These are phyloP conservation scores for Cenopis cana DNA, from an alignment of 2,888 invertebrate genomes.

Conservation along the genomic window DNA sequence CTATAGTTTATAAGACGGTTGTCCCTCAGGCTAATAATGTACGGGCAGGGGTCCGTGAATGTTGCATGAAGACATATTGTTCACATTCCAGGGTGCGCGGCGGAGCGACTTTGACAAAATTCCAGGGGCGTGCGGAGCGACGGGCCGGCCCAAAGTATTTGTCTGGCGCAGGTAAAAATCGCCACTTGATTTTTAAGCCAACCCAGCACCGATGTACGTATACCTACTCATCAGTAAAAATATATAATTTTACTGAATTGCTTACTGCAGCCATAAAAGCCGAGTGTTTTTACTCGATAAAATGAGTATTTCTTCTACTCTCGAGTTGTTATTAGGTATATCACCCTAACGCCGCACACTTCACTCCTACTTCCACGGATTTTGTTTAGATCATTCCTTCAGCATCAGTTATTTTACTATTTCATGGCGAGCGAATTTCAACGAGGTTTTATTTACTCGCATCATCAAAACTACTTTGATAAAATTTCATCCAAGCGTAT, in stretches of 20 bases:
- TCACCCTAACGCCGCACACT: too few relatives aligned
- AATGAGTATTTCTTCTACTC: too few relatives aligned
- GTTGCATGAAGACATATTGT: conserved; percentile 76
- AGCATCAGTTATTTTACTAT: conserved; percentile 4
- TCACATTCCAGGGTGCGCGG: conserved; percentile 62
- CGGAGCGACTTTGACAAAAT: conserved; percentile 71
- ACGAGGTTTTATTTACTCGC: conserved; percentile 55
- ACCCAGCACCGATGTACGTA: conserved; percentile 35
- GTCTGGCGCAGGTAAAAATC: conserved; percentile 53
- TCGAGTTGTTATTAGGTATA: too few relatives aligned
- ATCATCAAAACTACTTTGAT: conserved; percentile 62
- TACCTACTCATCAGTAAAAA: too few relatives aligned
- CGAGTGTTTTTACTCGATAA: too few relatives aligned
- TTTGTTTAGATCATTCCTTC: not conserved
- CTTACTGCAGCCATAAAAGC: too few relatives aligned
- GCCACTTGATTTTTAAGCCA: conserved; percentile 49
- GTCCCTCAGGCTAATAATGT: conserved; percentile 68
- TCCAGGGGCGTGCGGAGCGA: conserved; percentile 54
- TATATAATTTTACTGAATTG: not conserved
- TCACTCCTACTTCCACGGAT: not conserved
- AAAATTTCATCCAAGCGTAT: conserved; percentile 66
- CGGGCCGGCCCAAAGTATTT: conserved; percentile 53
- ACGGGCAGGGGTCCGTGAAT: conserved; percentile 67
- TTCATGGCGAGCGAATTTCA: conserved; percentile 39
- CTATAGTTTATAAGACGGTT: conserved; percentile 65